Percentiles rank a stretch among this genome's conserved stretches.
These are phyloP conservation scores for Eurois occulta DNA, from an alignment of 2,888 invertebrate genomes.

Conservation along the genomic window DNA sequence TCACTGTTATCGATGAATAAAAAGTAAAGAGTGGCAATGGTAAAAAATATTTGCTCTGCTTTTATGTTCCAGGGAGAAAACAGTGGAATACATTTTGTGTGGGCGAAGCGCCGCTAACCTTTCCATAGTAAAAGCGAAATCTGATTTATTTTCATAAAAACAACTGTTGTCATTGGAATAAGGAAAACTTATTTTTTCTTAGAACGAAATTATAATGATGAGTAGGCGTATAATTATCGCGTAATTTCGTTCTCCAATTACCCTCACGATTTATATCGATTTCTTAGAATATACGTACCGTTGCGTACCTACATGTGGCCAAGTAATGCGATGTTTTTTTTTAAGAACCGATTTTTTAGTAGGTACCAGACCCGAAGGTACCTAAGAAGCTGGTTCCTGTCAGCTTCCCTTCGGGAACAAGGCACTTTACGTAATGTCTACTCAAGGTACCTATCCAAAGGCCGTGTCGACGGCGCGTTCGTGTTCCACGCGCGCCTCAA, in stretches of 20 bases:
- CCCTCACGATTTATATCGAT: constrained; percentile 2
- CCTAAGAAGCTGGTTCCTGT: neutral
- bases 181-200: constrained; percentile 51
- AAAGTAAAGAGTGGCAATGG: too few relatives aligned
- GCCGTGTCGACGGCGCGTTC: too few relatives aligned
- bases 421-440: neutral
- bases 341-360: neutral
- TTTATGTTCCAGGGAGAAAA: too few relatives aligned
- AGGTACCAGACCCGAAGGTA: neutral
- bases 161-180: constrained; percentile 6
- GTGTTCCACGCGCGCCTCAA: too few relatives aligned
- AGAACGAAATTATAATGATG: constrained; percentile 45
- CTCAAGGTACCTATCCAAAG: neutral
- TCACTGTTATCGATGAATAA: too few relatives aligned
- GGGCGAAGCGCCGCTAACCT: too few relatives aligned
- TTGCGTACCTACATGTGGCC: neutral
- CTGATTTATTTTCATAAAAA: neutral
- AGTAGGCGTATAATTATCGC: constrained; percentile 43
- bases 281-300: constrained; percentile 40
- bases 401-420: neutral
- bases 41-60: too few relatives aligned
- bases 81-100: too few relatives aligned
- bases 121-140: too few relatives aligned
- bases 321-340: neutral
- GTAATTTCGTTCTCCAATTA: constrained; percentile 44